A percentile compares a stretch with the other conserved stretches of the same genome.
These are phyloP conservation scores for Dyspetes luteomarginatus DNA, from an alignment of 2,888 invertebrate species.

Conservation along the genomic window DNA sequence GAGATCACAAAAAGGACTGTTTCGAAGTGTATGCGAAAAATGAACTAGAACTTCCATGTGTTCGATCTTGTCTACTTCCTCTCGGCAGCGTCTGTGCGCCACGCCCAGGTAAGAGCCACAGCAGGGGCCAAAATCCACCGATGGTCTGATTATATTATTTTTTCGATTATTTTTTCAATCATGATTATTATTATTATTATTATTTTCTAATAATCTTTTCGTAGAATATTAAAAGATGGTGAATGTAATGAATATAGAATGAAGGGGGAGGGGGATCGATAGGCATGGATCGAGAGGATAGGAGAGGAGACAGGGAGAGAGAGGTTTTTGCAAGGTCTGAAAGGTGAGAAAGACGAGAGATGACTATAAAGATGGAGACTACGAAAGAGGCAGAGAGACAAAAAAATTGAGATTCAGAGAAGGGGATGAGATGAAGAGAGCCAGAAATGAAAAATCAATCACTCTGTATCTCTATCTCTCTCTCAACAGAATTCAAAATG, in stretches of 20 bases:
- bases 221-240: slow-evolving; percentile 55
- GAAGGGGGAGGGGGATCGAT: slow-evolving; percentile 22
- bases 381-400: neutral
- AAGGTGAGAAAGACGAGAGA: slow-evolving; percentile 36
- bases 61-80: slow-evolving; percentile 48
- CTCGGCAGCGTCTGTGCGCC: slow-evolving; percentile 17
- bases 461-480: slow-evolving; percentile 1
- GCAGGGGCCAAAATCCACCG: neutral
- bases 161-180: slow-evolving; percentile 1
- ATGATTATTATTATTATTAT: slow-evolving; percentile 20
- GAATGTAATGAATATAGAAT: slow-evolving; percentile 56
- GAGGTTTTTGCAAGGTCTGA: slow-evolving; percentile 40
- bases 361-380: slow-evolving; percentile 25
- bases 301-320: neutral
- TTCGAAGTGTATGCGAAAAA: slow-evolving; percentile 18
- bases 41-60: too few species aligned
- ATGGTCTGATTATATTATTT: slow-evolving; percentile 19
- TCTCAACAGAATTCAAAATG: too few species aligned
- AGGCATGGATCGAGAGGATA: neutral
- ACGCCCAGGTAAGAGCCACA: slow-evolving; percentile 33
- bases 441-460: slow-evolving; percentile 56
- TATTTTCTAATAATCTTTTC: slow-evolving; percentile 58
- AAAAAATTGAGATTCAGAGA: slow-evolving; percentile 25
- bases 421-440: slow-evolving; percentile 12
- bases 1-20: slow-evolving; percentile 9